Conservation (phyloP, 2,113 vertebrate genomes). For the Aspiorhynchus laticeps region DNA sequence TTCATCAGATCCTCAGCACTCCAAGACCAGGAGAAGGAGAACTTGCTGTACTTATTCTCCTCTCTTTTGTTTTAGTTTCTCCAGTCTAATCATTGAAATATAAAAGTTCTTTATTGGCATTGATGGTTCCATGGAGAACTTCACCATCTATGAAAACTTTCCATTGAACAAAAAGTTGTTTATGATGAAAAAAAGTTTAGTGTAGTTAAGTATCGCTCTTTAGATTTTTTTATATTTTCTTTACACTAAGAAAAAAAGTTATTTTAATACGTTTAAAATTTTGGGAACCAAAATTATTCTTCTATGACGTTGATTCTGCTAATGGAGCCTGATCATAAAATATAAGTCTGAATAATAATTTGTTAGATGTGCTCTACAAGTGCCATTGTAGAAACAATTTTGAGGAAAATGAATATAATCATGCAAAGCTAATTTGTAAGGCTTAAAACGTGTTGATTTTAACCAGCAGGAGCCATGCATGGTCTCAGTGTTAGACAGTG, state of each 20-base stretch:
- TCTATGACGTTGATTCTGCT: neutral
- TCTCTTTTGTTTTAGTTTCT: constrained; percentile 2
- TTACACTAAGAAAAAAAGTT: too few relatives aligned
- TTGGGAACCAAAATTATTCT: neutral
- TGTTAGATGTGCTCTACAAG: neutral
- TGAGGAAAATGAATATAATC: neutral
- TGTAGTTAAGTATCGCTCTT: neutral
- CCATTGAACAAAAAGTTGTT: neutral
- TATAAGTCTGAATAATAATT: neutral
- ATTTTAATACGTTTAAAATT: too few relatives aligned
- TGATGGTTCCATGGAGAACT: neutral
- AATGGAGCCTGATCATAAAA: neutral
- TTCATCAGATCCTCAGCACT: neutral
- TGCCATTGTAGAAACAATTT: neutral
- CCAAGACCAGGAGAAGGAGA: neutral
- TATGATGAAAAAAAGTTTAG: neutral
- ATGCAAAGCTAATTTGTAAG: neutral
- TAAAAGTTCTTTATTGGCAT: neutral
- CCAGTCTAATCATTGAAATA: neutral
- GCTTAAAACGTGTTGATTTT: neutral
- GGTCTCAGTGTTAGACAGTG: neutral
- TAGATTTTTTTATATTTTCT: too few relatives aligned
- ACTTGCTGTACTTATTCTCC: neutral
- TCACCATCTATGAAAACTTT: neutral
- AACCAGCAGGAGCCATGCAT: neutral